These are phyloP conservation scores for Drosophila pseudotalamancana DNA, from an alignment of 2,888 invertebrate genomes.

Conservation along the genomic window DNA sequence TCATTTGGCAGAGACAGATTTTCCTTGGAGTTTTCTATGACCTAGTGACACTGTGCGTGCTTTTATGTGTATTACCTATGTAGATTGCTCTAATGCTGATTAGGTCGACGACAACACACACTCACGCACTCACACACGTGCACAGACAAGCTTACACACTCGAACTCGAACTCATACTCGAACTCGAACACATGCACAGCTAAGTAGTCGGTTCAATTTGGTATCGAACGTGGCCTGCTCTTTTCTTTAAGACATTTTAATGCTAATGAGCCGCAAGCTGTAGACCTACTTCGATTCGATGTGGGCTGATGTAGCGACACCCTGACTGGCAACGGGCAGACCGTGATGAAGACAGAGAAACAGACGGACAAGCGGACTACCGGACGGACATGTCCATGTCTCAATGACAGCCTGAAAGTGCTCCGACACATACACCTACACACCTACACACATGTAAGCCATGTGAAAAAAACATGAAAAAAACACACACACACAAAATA, in stretches of 20 bases:
- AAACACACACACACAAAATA: slow-evolving; percentile 31
- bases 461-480: slow-evolving; percentile 38
- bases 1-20: background rate
- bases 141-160: slow-evolving; percentile 19
- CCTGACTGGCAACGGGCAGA: slow-evolving; percentile 53
- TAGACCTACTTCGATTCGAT: slow-evolving; percentile 65
- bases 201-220: slow-evolving; percentile 78
- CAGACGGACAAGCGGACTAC: slow-evolving; percentile 8
- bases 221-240: slow-evolving; percentile 75
- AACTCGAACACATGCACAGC: slow-evolving; percentile 8
- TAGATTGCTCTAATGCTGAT: slow-evolving; percentile 78
- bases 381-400: slow-evolving; percentile 66
- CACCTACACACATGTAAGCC: slow-evolving; percentile 31
- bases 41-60: slow-evolving; percentile 59
- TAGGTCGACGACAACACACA: slow-evolving; percentile 60
- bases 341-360: slow-evolving; percentile 24
- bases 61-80: slow-evolving; percentile 74
- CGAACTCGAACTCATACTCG: slow-evolving; percentile 1
- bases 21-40: slow-evolving; percentile 8
- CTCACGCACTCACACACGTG: slow-evolving; percentile 6
- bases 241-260: slow-evolving; percentile 80
- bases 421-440: slow-evolving; percentile 54
- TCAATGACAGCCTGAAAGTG: slow-evolving; percentile 76
- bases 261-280: slow-evolving; percentile 78
- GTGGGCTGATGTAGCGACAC: slow-evolving; percentile 63